Evolutionary conservation across 2,888 invertebrate species (phyloP), one percentile per base, ranked within the genome.

Genomic region (Drosophila anceps): DNA sequence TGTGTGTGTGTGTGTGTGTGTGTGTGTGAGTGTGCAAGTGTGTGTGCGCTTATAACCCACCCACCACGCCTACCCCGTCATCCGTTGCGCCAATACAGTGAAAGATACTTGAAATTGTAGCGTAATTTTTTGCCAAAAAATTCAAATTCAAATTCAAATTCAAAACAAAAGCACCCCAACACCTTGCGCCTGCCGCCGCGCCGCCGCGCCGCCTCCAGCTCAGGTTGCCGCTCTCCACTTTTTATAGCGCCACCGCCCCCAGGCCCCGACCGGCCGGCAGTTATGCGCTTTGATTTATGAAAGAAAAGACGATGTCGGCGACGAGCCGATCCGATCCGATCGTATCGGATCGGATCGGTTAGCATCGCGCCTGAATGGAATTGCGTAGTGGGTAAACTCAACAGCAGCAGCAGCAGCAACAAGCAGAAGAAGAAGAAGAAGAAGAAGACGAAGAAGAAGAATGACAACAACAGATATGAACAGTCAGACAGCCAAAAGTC

Each of bases 211-310:
- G 12, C 12, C 12, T n/a, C n/a, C n/a, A 29, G 29, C 31, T 12
- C 48, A 50, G 15, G 31, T 20, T 31, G 50, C 13, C 50, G 33
- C 31, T 50, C 50, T 50, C 35, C 48, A 24, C 48, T 48, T 35
- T 37, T 48, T 35, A 54, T 43, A 37, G 27, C 54, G 18, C 35
- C 46, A 33, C 44, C 43, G n/a, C 13, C 29, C 50, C 37, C 46
- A 44, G n/a, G 10, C 29, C 54, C 35, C 35, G 13, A 35, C 33
- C 46, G 15, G 24, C 35, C 67, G 64, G 60, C 70, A 69, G 55
- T 84, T 75, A 71, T 69, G 69, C 67, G 73, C 59, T 59, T 68
- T 86, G 82, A 82, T 82, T 82, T 82, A 86, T 84, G 62, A 63
- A 67, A 81, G 69, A 69, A 43, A 50, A 63, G 60, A 65, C 69